These are phyloP conservation scores for Drosophila lacertosa DNA, from an alignment of 1,140 invertebrate genomes.

Conservation along the genomic window DNA sequence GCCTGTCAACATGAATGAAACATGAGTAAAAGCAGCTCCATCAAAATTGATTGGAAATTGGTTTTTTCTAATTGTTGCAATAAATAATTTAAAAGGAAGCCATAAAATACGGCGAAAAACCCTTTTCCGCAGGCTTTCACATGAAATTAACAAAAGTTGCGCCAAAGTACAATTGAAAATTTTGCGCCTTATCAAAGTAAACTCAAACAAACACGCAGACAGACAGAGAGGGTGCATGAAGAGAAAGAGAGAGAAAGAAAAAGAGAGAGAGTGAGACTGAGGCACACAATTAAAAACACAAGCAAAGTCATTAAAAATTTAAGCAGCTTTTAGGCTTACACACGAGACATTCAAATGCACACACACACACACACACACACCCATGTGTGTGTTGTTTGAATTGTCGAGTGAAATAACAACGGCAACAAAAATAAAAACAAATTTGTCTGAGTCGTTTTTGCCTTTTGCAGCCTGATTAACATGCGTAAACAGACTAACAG, in stretches of 20 bases:
- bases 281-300: constrained; percentile 77
- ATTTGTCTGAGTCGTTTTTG: constrained; percentile 44
- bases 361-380: constrained; percentile 44
- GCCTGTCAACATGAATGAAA: neutral
- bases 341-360: constrained; percentile 30
- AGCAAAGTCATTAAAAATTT: constrained; percentile 80
- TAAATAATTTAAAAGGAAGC: constrained; percentile 3
- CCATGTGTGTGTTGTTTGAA: constrained; percentile 12
- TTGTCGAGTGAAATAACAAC: constrained; percentile 11
- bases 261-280: constrained; percentile 20
- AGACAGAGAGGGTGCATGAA: neutral
- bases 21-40: neutral
- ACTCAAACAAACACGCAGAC: constrained; percentile 1
- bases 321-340: constrained; percentile 80
- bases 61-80: neutral
- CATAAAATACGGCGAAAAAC: neutral
- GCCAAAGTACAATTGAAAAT: constrained; percentile 33
- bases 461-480: constrained; percentile 67
- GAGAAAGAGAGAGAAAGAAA: neutral
- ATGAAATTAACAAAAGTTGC: constrained; percentile 13
- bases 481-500: constrained; percentile 47
- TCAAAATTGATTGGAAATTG: constrained; percentile 3
- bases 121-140: constrained; percentile 1
- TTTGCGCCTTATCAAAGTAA: constrained; percentile 18
- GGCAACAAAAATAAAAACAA: constrained; percentile 35